Evolutionary conservation across 2,113 vertebrate species (phyloP), one percentile per base, ranked within the genome.

Genomic region (Australoheros scitulus): DNA sequence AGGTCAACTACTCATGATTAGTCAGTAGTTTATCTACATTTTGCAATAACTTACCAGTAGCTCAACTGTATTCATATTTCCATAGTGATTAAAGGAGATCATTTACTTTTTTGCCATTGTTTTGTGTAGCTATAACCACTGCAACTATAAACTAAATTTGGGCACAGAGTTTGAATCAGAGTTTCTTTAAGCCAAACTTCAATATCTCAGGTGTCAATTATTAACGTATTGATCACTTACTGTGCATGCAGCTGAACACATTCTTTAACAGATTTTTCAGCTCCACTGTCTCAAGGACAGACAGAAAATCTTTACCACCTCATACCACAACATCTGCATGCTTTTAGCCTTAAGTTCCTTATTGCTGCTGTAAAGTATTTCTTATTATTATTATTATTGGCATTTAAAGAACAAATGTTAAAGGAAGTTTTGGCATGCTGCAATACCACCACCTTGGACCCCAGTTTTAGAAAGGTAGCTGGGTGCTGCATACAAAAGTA

Each of bases 361-460:
- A 22, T 20, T 68, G 43, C 2, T 65, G 14, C 2, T 0, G 41
- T 43, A 65, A 65, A 65, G 38, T 26, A 65, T 65, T 43, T 24
- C 47, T 17, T 17, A 2, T 41, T 6, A 0, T 65, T 22, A 0
- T 41, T 64, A 41, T 64, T 65, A 65, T 43, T 38, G 24, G 38
- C 38, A 65, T 65, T 65, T 43, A 26, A 11, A 68, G 43, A 26
- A 47, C 22, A 68, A 68, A 47, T 47, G 64, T 18, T 68, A 1
- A 47, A 8, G 22, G 43, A 47, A 18, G 22, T 68, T 26, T 68
- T 68, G 24, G 22, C 41, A 68, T 7, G 64, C 64, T 50, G 41
- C 41, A 47, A 18, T 68, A 47, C 8, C 41, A 68, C 3, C 64
- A 47, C 41, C 7, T 29, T 29, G 41, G 9, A 68, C 22, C 15